Base-by-base conservation (phyloP, 2,113 vertebrate genomes). In the Stomatorhinus ivindoensis region DNA sequence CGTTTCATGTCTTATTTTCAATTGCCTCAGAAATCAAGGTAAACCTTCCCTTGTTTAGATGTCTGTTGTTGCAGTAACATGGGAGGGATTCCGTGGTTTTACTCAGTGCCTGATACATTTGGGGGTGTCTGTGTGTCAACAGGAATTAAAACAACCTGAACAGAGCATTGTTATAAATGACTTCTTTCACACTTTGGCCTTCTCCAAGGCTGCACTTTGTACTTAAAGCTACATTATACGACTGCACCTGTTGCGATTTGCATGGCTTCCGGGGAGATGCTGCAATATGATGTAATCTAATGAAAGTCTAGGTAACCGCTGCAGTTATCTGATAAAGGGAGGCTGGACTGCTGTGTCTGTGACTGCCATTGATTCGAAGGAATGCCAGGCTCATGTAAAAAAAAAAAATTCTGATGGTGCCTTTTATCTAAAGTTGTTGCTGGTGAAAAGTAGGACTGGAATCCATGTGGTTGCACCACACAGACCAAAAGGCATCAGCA, bases 251-350 rank as follows among this genome's bases (percentile, higher is more conserved):
- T 89, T 85, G 53, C 46, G 51, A 89, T 89, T 89, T 89, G 88
- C 80, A 61, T 84, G 50, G 76, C 88, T 84, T 58, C 76, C 42
- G 24, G 93, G 93, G 92, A 90, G 92, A 89, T 95, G 95, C 94
- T 93, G 94, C 90, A 89, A 94, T 92, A 93, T 96, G 95, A 96
- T 96, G 95, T 95, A 96, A 96, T 95, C 93, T 94, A 92, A 95
- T 95, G 94, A 95, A 96, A 96, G 94, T 86, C 31, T 51, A 61
- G 76, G 76, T 89, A 89, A 89, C 80, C 46, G 1, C 48, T 85
- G 76, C 88, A 35, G 21, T 61, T 82, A 85, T 61, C 88, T 46
- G 50, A 84, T 44, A 89, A 91, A 90, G 94, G 80, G 82, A 51
- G 80, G 80, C 88, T 27, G 51, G 51, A 53, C 80, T 51, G 4